A percentile compares a stretch with the other conserved stretches of the same genome.
Evolutionary conservation across 2,888 invertebrate species (phyloP).

Genomic region (Torymus aiolomorphi): DNA sequence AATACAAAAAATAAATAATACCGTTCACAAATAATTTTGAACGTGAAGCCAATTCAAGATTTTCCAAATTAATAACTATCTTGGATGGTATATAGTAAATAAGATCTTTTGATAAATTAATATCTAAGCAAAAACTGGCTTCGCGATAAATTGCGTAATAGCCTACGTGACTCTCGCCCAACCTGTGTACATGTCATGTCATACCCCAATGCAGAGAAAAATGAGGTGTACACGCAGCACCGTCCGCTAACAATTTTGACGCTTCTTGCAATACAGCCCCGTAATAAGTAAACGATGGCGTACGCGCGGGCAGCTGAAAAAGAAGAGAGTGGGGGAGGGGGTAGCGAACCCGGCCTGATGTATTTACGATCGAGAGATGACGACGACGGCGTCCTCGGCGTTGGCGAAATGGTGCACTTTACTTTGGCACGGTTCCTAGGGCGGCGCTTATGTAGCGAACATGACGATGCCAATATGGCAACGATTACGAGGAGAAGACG

Average conservation of each 20-base stretch:
- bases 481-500: conserved; percentile 38
- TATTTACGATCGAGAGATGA: conserved; percentile 47
- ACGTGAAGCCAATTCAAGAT: too few relatives aligned
- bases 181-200: too few relatives aligned
- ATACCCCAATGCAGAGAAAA: conserved; percentile 34
- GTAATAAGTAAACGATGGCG: conserved; percentile 53
- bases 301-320: too few relatives aligned
- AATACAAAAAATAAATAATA: too few relatives aligned
- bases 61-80: too few relatives aligned
- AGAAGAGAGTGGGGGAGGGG: conserved; percentile 1
- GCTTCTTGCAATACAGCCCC: conserved; percentile 28
- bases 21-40: too few relatives aligned
- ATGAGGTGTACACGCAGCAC: conserved; percentile 15
- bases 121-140: too few relatives aligned
- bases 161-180: too few relatives aligned
- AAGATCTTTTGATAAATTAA: too few relatives aligned
- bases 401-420: conserved; percentile 38
- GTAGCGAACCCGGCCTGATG: conserved; percentile 29
- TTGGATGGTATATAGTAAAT: too few relatives aligned
- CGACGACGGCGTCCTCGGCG: background rate
- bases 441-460: conserved; percentile 12
- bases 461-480: conserved; percentile 48
- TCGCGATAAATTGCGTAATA: too few relatives aligned
- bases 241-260: background rate
- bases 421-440: conserved; percentile 52